These are phyloP conservation scores for Murina feae DNA, from an alignment of 2,113 vertebrate genomes.

Conservation along the genomic window DNA sequence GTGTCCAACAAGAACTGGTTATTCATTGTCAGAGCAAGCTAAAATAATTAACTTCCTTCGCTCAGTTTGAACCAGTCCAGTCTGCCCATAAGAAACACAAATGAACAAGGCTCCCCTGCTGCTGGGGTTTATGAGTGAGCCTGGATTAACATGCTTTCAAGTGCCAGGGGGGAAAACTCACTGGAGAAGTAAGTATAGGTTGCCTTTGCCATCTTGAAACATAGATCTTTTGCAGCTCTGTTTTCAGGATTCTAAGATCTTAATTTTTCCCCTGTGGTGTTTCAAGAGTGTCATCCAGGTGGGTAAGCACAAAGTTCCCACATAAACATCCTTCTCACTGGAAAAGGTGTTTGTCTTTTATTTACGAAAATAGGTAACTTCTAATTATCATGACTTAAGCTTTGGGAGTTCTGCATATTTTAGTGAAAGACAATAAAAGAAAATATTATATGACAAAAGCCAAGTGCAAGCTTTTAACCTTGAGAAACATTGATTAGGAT, in stretches of 20 bases:
- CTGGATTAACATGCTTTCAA: slow-evolving; percentile 55
- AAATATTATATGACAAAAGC: neutral
- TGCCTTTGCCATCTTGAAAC: neutral
- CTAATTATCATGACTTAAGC: slow-evolving; percentile 5
- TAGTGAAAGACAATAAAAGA: slow-evolving; percentile 6
- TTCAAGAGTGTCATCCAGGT: slow-evolving; percentile 19
- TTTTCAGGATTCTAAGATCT: slow-evolving; percentile 48
- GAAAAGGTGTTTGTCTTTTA: slow-evolving; percentile 31
- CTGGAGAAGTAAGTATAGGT: neutral
- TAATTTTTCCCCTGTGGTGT: neutral
- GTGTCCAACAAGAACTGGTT: slow-evolving; percentile 75
- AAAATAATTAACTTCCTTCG: slow-evolving; percentile 81
- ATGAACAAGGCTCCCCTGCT: slow-evolving; percentile 60
- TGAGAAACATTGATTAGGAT: neutral
- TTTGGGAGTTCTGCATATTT: neutral
- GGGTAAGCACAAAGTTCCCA: neutral
- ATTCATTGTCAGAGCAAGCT: slow-evolving; percentile 79
- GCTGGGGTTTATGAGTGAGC: slow-evolving; percentile 45
- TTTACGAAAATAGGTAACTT: neutral
- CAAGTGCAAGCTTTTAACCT: neutral
- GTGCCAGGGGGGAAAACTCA: neutral
- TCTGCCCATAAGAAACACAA: slow-evolving; percentile 65
- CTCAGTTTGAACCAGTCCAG: slow-evolving; percentile 79
- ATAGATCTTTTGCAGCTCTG: rapidly evolving
- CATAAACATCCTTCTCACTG: neutral